phyloP scores from a whole-genome alignment of 2,113 vertebrate genomes.

The Pelecanus crispus region DNA sequence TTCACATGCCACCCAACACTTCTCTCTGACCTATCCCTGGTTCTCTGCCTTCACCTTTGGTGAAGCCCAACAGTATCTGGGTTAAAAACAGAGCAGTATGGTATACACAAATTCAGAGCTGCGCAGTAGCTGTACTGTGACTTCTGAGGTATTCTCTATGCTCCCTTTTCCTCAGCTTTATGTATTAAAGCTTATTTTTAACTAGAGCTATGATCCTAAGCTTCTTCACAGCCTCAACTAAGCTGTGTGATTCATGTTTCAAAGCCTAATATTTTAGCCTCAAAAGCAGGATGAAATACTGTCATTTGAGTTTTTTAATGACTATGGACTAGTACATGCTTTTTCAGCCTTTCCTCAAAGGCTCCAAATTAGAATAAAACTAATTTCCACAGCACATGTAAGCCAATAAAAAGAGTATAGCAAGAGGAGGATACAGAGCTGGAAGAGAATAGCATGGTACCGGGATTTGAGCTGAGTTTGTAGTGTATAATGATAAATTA shows the following conservation, averaged over 20 bases:
- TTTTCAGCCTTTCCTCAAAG: slow-evolving; percentile 59
- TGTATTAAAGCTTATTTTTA: slow-evolving; percentile 64
- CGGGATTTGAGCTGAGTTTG: slow-evolving; percentile 8
- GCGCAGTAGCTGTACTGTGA: not conserved
- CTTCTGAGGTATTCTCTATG: slow-evolving; percentile 1
- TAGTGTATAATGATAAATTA: slow-evolving; percentile 55
- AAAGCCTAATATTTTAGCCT: slow-evolving; percentile 53
- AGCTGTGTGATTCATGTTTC: slow-evolving; percentile 43
- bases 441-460: slow-evolving; percentile 29
- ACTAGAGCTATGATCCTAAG: slow-evolving; percentile 35
- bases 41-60: not conserved
- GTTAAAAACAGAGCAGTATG: not conserved
- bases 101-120: not conserved
- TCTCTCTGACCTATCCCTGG: not conserved
- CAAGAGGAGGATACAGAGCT: slow-evolving; percentile 26
- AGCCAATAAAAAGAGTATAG: slow-evolving; percentile 47
- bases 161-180: slow-evolving; percentile 27
- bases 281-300: slow-evolving; percentile 58
- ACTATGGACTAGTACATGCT: slow-evolving; percentile 33
- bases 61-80: not conserved
- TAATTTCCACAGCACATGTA: slow-evolving; percentile 51
- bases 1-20: not conserved
- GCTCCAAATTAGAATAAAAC: slow-evolving; percentile 62
- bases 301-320: slow-evolving; percentile 61
- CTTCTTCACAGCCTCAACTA: slow-evolving; percentile 43